Base-by-base conservation (phyloP, 2,113 vertebrate genomes). In the Helogale parvula region DNA sequence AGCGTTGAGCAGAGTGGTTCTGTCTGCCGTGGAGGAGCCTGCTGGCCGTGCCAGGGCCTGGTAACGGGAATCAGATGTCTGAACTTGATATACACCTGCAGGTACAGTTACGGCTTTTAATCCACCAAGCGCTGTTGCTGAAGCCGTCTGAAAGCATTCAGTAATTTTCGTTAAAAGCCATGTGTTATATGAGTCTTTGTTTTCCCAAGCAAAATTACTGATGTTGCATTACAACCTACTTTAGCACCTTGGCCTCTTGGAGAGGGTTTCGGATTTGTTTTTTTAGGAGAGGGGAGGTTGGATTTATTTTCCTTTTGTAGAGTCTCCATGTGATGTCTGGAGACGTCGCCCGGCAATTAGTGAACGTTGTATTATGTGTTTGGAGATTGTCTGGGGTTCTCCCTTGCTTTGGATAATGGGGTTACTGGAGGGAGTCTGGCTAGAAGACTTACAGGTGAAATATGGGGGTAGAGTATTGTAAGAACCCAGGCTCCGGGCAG, bases 361-460 rank as follows among this genome's bases (percentile, higher is more conserved):
- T 74, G 95, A 29, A 97, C 94, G 96, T 3, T 12, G 79, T 50
- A 54, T 90, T 79, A 94, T 94, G 71, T 97, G 96, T 98, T 41
- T 94, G 97, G 93, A 96, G 97, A 96, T 94, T 83, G 76, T 88
- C 96, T 91, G 68, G 91, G 91, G 41, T 93, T 95, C 92, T 54
- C 68, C 95, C 90, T 89, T 88, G 66, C 31, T 47, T 27, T 11
- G 54, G 72, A 23, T 82, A 63, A 89, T 82, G 83, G 29, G 74
- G 57, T 0, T 68, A 1, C 65, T 85, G 88, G 88, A 90, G 50
- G 38, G 35, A 35, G 7, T n/a, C 45, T 35, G 69, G 63, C 21
- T 72, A 7, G 7, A 54, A 71, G 90, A 89, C 88, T 95, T 94
- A 90, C 76, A 84, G 69, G 31, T n/a, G n/a, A 41, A 15, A 27